phyloP scores from a whole-genome alignment of 2,113 vertebrate species.

The Neolamprologus hecqui region DNA sequence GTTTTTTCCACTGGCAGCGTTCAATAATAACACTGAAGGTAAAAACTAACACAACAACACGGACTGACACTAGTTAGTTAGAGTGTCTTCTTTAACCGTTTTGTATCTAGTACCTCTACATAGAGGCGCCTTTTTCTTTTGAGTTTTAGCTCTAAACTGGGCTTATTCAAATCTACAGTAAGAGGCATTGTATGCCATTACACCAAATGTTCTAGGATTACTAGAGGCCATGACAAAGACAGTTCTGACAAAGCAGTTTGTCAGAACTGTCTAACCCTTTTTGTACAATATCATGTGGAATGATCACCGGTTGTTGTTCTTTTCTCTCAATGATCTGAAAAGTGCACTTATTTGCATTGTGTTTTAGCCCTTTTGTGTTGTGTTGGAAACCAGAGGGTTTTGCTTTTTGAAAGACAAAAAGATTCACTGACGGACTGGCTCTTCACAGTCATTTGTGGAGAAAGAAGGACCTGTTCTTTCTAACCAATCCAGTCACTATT shows the following conservation, averaged over 20 bases:
- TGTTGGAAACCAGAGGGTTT: background rate
- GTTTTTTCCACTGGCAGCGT: accelerated
- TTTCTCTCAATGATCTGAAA: background rate
- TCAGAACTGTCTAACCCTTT: background rate
- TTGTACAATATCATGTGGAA: background rate
- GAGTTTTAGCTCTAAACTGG: background rate
- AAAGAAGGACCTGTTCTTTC: background rate
- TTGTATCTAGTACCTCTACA: background rate
- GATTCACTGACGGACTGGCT: background rate
- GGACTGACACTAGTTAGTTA: background rate
- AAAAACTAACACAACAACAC: background rate
- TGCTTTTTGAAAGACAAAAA: background rate
- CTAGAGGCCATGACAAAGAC: background rate
- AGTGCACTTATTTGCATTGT: background rate
- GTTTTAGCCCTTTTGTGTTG: background rate
- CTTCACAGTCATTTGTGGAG: background rate
- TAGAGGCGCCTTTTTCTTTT: background rate
- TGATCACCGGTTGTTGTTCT: background rate
- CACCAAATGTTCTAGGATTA: background rate
- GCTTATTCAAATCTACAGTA: background rate
- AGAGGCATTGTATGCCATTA: background rate
- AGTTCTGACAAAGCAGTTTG: background rate
- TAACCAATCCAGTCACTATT: background rate
- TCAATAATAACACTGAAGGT: background rate
- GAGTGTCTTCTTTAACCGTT: background rate